phyloP scores from a whole-genome alignment of 2,113 vertebrate species.

The Planiliza haematocheilus region DNA sequence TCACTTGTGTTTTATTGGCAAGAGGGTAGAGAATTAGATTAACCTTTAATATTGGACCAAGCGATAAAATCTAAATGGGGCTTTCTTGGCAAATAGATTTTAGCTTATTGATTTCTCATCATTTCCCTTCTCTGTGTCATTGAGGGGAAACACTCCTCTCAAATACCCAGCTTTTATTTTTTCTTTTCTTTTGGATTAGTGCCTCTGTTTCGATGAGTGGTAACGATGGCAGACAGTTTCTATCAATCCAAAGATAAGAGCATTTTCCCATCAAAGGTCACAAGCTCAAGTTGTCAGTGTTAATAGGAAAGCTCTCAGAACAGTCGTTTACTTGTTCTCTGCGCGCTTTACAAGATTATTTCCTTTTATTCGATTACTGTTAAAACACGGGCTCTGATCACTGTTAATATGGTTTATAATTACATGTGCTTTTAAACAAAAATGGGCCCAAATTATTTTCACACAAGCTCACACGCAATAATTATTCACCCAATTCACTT shows the following conservation, averaged over 20 bases:
- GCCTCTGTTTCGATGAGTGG: constrained; percentile 55
- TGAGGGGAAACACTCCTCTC: constrained; percentile 27
- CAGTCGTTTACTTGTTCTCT: constrained; percentile 44
- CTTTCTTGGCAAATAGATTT: constrained; percentile 72
- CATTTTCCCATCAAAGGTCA: constrained; percentile 56
- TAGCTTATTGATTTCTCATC: constrained; percentile 76
- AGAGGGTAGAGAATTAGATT: constrained; percentile 75
- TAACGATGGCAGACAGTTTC: constrained; percentile 42
- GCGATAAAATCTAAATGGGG: constrained; percentile 76
- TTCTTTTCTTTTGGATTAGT: constrained; percentile 1
- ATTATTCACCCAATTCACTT: no score
- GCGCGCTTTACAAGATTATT: constrained; percentile 10
- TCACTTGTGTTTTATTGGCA: constrained; percentile 77
- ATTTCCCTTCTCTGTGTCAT: constrained; percentile 57
- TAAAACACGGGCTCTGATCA: constrained; percentile 13
- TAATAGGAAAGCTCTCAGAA: constrained; percentile 45
- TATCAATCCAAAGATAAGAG: constrained; percentile 48
- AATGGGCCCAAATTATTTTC: no score
- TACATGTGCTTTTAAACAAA: background rate
- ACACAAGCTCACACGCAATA: no score
- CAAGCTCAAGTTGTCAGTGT: constrained; percentile 9
- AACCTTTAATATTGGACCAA: constrained; percentile 81
- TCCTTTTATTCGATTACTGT: constrained; percentile 38
- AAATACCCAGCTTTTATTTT: constrained; percentile 44
- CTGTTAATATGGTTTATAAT: background rate